A percentile compares a stretch with the other conserved stretches of the same genome.
phyloP scores from a whole-genome alignment of 2,797 vertebrate species.

The Pristis pectinata region DNA sequence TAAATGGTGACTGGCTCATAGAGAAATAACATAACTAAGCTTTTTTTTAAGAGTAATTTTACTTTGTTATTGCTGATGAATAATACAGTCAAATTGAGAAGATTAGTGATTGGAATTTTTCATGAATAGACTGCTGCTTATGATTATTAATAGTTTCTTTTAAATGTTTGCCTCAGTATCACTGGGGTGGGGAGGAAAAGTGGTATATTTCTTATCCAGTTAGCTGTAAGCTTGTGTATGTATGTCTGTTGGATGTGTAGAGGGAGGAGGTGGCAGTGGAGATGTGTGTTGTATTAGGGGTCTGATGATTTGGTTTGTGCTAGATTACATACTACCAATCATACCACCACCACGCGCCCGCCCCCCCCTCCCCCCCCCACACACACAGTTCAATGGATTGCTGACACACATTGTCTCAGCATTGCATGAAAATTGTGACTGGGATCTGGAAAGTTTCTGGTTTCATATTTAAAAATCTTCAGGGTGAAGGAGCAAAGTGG shows the following conservation, averaged over 20 bases:
- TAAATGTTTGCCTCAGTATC: background rate
- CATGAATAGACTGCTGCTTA: background rate
- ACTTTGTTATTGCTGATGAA: slow-evolving; percentile 64
- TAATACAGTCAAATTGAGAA: slow-evolving; percentile 40
- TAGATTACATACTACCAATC: background rate
- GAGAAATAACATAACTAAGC: slow-evolving; percentile 64
- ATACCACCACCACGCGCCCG: background rate
- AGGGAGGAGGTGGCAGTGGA: background rate
- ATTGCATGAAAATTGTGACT: background rate
- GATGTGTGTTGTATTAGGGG: background rate
- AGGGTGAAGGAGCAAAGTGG: background rate
- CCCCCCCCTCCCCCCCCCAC: background rate
- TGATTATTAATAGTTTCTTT: background rate
- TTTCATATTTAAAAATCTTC: background rate
- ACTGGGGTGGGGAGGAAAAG: background rate
- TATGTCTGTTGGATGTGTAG: background rate
- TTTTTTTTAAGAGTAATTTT: slow-evolving; percentile 73
- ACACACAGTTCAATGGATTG: background rate
- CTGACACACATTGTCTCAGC: background rate
- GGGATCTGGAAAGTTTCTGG: background rate
- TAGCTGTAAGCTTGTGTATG: background rate
- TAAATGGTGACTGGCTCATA: slow-evolving; percentile 59
- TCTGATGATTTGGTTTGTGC: background rate
- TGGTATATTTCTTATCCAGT: no score
- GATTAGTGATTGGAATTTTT: slow-evolving; percentile 1